Percentiles rank a stretch among this genome's conserved stretches.
Evolutionary conservation across 2,797 vertebrate species (phyloP).

Genomic region (Nyctibius grandis): DNA sequence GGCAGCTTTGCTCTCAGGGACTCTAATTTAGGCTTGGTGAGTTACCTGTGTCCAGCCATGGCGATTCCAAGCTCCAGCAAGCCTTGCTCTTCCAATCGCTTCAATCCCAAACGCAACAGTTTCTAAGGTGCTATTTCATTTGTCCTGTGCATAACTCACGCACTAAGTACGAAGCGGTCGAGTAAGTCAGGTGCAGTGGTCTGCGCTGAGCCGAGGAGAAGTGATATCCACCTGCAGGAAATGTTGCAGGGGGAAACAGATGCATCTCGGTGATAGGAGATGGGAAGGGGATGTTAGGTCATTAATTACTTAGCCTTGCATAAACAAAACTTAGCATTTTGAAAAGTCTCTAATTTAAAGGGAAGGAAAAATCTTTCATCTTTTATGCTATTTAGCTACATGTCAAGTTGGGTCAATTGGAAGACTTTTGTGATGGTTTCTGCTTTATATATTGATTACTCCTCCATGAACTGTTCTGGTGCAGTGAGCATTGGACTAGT

Average conservation of each 20-base stretch:
- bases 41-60: background rate
- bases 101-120: background rate
- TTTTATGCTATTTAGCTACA: background rate
- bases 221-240: slow-evolving; percentile 71
- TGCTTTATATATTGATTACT: background rate
- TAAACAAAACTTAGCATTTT: slow-evolving; percentile 72
- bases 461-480: background rate
- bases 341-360: slow-evolving; percentile 47
- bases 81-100: background rate
- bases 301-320: slow-evolving; percentile 69
- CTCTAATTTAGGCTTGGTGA: background rate
- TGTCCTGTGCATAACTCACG: background rate
- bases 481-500: background rate
- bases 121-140: background rate
- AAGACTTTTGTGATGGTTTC: background rate
- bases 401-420: background rate
- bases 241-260: slow-evolving; percentile 74
- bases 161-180: background rate
- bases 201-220: slow-evolving; percentile 7
- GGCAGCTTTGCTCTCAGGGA: background rate
- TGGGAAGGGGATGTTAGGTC: slow-evolving; percentile 77
- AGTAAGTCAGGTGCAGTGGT: slow-evolving; percentile 65
- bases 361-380: slow-evolving; percentile 47
- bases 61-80: background rate
- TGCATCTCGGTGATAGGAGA: slow-evolving; percentile 72